Base-by-base conservation (phyloP, 1,140 invertebrate species). In the Zaprionus vittiger region DNA sequence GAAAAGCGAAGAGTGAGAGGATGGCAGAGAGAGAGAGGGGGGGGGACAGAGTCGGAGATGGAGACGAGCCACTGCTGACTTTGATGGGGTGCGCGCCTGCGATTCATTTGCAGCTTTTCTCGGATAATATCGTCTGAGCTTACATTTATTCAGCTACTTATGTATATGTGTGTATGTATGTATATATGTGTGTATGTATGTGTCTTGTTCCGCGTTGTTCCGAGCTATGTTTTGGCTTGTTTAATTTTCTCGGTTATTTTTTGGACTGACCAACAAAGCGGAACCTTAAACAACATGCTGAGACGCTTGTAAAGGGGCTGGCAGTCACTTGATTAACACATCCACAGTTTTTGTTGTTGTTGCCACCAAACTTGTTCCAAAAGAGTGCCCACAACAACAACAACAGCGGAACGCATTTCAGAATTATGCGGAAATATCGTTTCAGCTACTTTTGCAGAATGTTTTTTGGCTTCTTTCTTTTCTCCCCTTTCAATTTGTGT, bases 401-500 rank as follows among this genome's bases (percentile, higher is more conserved):
- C 37, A 73, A 24, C 31, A 67, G 37, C 17, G 41, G 55, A 62
- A 61, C 49, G 62, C 59, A 64, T 73, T 83, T 79, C 70, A 90
- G 81, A 87, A 87, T 84, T 77, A 89, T 87, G 84, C 84, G 84
- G 81, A 87, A 87, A 87, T 89, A 66, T 62, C 70, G 79, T 80
- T 65, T 59, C 77, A 66, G 66, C 57, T 76, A 52, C 55, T 56
- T 74, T 76, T 72, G 59, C 22, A 77, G 74, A 77, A 77, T 71
- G 61, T 22, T 77, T 72, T 66, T 74, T 44, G 47, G 75, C 71
- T 66, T 73, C 56, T 38, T 73, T 56, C 69, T 66, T 72, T 70
- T 76, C 59, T 63, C 47, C 56, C 65, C 14, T 57, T 56, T 73
- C 55, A 62, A 78, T 80, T 63, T 31, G 2, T 0, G 55, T 34